A percentile compares a stretch with the other conserved stretches of the same genome.
phyloP scores from a whole-genome alignment of 2,797 vertebrate genomes.

The Esox lucius region DNA sequence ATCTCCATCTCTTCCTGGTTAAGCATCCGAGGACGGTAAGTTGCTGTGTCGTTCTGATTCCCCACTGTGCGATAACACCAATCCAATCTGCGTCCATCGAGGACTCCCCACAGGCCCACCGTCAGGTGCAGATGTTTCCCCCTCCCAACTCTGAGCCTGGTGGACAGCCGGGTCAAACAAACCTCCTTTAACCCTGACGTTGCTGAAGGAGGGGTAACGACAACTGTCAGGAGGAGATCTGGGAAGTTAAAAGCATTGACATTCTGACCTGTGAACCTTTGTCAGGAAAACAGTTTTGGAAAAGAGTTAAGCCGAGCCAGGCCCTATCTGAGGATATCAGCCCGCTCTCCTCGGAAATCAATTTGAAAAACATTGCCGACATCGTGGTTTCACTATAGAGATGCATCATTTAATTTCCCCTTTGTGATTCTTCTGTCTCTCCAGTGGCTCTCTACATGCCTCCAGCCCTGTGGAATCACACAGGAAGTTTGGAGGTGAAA shows the following conservation, averaged over 20 bases:
- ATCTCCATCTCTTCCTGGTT: background rate
- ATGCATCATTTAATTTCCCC: background rate
- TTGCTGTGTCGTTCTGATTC: background rate
- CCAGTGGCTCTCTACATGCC: background rate
- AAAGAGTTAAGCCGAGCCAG: background rate
- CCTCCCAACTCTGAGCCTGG: background rate
- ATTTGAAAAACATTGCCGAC: background rate
- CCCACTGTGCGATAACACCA: background rate
- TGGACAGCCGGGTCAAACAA: background rate
- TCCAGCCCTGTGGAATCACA: background rate
- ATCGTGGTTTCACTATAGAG: background rate
- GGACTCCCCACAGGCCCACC: background rate
- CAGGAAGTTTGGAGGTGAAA: background rate
- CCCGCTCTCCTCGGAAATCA: background rate
- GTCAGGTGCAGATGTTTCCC: background rate
- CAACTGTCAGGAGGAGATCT: background rate
- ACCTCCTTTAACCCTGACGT: background rate
- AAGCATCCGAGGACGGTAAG: background rate
- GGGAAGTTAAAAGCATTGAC: background rate
- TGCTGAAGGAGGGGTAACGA: background rate
- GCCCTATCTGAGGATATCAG: background rate
- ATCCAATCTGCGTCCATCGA: background rate
- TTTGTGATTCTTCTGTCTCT: background rate
- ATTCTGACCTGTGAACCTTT: background rate
- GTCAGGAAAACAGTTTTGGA: background rate